Conservation (phyloP, 92 coral and sea anemone species). For the Pocillopora meandrina region DNA sequence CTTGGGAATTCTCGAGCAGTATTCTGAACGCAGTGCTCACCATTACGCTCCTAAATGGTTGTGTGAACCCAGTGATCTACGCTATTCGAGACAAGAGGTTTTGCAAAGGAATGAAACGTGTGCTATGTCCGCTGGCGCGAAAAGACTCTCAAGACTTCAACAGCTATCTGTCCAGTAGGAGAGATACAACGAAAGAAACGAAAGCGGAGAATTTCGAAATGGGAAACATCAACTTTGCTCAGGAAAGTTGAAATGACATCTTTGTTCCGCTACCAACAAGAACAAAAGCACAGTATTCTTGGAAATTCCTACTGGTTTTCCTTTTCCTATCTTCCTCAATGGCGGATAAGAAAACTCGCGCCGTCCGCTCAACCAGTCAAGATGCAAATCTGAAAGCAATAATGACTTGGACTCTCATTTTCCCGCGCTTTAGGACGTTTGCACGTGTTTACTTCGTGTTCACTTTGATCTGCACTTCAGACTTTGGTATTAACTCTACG, state of each 20-base stretch:
- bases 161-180: slow-evolving; percentile 23
- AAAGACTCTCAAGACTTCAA: slow-evolving; percentile 19
- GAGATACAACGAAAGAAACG: neutral
- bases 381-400: no score
- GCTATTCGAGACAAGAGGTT: slow-evolving; percentile 74
- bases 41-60: slow-evolving; percentile 71
- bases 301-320: no score
- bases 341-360: no score
- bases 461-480: no score
- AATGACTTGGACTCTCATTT: no score
- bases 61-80: slow-evolving; percentile 79
- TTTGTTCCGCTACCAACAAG: no score
- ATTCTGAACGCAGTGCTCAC: slow-evolving; percentile 69
- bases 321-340: no score
- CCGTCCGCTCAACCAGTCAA: no score
- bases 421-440: no score
- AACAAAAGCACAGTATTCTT: no score
- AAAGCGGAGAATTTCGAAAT: slow-evolving; percentile 18
- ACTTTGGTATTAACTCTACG: no score
- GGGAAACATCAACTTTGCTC: slow-evolving; percentile 29
- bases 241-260: neutral
- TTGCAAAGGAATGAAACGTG: slow-evolving; percentile 57
- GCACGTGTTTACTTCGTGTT: no score
- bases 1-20: slow-evolving; percentile 56
- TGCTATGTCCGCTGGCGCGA: slow-evolving; percentile 37